A percentile compares a stretch with the other conserved stretches of the same genome.
phyloP scores from a whole-genome alignment of 2,113 vertebrate genomes.

The Limnothrissa miodon region DNA sequence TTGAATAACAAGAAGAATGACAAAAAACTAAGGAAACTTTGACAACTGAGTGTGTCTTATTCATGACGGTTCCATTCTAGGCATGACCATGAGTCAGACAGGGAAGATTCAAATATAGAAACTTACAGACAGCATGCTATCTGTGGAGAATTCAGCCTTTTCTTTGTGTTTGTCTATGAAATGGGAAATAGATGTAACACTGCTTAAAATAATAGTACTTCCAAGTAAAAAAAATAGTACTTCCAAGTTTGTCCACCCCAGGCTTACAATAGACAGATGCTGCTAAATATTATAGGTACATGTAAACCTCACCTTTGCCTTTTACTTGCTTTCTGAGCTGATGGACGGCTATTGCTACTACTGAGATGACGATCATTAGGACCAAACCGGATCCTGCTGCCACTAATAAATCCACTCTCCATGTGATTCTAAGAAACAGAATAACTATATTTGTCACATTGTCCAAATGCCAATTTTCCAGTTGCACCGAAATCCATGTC shows the following conservation, averaged over 20 bases:
- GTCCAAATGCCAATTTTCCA: not conserved
- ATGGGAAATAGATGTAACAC: not conserved
- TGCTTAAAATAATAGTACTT: not conserved
- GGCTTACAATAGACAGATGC: not conserved
- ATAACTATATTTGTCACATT: not conserved
- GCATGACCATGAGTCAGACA: conserved; percentile 60
- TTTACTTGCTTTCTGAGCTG: conserved; percentile 51
- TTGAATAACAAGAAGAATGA: not conserved
- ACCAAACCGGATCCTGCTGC: conserved; percentile 47
- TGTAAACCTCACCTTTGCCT: conserved; percentile 20
- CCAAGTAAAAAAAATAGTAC: too few species aligned
- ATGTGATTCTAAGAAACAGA: not conserved
- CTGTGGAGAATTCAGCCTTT: conserved; percentile 48
- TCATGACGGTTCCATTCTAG: not conserved
- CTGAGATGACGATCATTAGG: conserved; percentile 48
- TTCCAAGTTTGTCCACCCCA: too few species aligned
- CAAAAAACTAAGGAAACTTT: not conserved
- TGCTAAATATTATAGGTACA: not conserved
- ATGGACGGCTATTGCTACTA: conserved; percentile 41
- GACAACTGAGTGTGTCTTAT: not conserved
- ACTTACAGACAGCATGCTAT: conserved; percentile 52
- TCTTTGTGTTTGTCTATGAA: conserved; percentile 53
- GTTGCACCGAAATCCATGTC: not conserved
- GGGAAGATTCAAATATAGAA: conserved; percentile 32
- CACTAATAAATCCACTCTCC: not conserved